Evolutionary conservation across 2,888 invertebrate species (phyloP).

Genomic region (Odontocolon sp.): DNA sequence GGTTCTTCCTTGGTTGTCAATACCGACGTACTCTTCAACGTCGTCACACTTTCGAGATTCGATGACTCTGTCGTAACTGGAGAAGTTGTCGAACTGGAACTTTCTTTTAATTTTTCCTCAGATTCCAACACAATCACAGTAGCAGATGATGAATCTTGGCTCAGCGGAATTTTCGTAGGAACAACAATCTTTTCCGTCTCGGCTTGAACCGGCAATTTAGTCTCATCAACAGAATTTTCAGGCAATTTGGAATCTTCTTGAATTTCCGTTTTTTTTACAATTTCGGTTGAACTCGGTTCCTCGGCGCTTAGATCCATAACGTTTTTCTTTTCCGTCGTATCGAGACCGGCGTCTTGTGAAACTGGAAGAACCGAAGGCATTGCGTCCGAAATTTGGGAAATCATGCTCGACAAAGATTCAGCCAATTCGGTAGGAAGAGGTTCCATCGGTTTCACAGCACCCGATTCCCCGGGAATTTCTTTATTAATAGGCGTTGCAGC

Average conservation of each 20-base stretch:
- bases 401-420: conserved; percentile 74
- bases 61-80: conserved; percentile 18
- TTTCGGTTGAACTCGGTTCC: conserved; percentile 29
- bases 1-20: conserved; percentile 55
- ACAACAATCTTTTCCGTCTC: neutral
- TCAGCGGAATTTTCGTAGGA: conserved; percentile 6
- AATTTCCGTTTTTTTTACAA: neutral
- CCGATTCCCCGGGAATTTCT: conserved; percentile 33
- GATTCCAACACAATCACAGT: neutral
- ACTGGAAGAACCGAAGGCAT: conserved; percentile 65
- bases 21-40: neutral
- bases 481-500: conserved; percentile 33
- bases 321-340: conserved; percentile 53
- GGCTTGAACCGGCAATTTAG: conserved; percentile 3
- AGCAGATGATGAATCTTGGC: neutral
- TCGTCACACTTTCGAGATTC: conserved; percentile 11
- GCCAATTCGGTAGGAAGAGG: conserved; percentile 70
- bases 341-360: conserved; percentile 32
- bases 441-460: conserved; percentile 54
- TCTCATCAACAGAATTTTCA: neutral
- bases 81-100: neutral
- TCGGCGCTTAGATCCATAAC: conserved; percentile 22
- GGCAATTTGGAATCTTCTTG: neutral
- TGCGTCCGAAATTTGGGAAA: conserved; percentile 72
- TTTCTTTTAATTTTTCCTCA: conserved; percentile 15